Percentiles rank a stretch among this genome's conserved stretches.
These are phyloP conservation scores for Platanista minor DNA, from an alignment of 2,113 vertebrate species.

Conservation along the genomic window DNA sequence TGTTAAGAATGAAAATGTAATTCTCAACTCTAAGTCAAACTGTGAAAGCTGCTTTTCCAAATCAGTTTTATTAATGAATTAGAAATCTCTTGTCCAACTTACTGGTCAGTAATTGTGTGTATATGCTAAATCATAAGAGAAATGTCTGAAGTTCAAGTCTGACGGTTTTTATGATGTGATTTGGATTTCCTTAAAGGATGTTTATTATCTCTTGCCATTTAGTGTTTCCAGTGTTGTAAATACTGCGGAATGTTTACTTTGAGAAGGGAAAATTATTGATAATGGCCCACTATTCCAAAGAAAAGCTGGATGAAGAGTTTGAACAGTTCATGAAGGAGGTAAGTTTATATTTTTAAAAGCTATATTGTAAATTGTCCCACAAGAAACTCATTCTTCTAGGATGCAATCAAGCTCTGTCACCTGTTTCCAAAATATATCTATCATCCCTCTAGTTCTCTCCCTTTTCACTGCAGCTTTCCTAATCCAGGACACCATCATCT, in stretches of 20 bases:
- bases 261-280: constrained; percentile 47
- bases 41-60: neutral
- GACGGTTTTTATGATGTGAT: neutral
- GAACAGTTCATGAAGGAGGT: constrained; percentile 97
- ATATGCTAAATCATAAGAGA: neutral
- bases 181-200: neutral
- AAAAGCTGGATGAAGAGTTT: constrained; percentile 93
- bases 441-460: neutral
- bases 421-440: neutral
- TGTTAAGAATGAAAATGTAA: constrained; percentile 16
- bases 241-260: constrained; percentile 33
- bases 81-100: neutral
- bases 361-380: neutral
- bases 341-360: constrained; percentile 55
- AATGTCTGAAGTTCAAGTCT: neutral
- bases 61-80: neutral
- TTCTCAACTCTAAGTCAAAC: neutral
- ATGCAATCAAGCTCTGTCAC: neutral
- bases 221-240: constrained; percentile 7
- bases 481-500: neutral
- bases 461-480: neutral
- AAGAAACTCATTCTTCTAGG: neutral
- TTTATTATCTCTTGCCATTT: neutral
- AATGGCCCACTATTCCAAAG: constrained; percentile 88
- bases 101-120: neutral